Evolutionary conservation across 2,113 vertebrate genomes (phyloP), one percentile per base, ranked within the genome.

Genomic region (Amphiprion ocellaris): DNA sequence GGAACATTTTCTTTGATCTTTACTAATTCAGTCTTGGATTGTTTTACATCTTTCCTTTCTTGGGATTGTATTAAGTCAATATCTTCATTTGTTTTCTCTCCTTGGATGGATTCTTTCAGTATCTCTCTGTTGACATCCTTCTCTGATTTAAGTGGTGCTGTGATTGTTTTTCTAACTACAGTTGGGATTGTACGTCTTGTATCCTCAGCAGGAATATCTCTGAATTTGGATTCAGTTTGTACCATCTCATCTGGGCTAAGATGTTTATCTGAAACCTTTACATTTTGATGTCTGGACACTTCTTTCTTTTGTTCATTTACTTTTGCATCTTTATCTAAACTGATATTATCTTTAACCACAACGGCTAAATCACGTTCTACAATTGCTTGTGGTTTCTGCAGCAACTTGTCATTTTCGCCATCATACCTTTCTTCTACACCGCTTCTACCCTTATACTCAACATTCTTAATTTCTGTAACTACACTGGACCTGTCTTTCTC

Each of bases 281-380:
- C 10, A 77, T 37, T 74, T 65, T 83, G 60, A 30, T 17, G 0
- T 58, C 2, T 5, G 17, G 37, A 24, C 2, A n/a, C 44, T 58
- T 77, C 65, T 74, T 72, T 58, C 33, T 62, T 79, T 62, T 74
- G 58, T 55, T 67, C 24, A 52, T 79, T 69, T 23, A 53, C 55
- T 24, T 64, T 63, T 30, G 15, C 33, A 0, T 65, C 46, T 84
- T 53, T 71, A 16, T 30, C 64, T 0, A 24, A 3, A 21, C 0
- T 1, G 5, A 52, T 49, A 59, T 70, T 16, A 47, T 23, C 54
- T 71, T 63, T 37, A 47, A 54, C 16, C 59, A 41, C 23, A 47
- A 49, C 21, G 11, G 59, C 19, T 10, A 59, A 46, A 28, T 69
- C 67, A 6, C 19, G 62, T 5, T 68, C 64, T 44, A 10, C 5